Percentiles rank a stretch among this genome's conserved stretches.
phyloP scores from a whole-genome alignment of 2,888 invertebrate genomes.

The Tipula vernalis region DNA sequence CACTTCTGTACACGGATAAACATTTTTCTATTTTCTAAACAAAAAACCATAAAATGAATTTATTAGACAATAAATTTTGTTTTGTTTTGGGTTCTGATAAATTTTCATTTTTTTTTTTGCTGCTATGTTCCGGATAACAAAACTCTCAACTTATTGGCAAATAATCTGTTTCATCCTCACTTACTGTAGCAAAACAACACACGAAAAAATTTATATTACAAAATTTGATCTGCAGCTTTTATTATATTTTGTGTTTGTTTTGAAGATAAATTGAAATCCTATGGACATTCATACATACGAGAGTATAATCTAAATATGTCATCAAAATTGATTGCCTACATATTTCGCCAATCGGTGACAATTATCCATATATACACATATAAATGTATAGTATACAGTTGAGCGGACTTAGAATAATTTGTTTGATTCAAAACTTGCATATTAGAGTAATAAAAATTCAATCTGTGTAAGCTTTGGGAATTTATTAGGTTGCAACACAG shows the following conservation, averaged over 20 bases:
- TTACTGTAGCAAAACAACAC: neutral
- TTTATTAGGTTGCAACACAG: too few relatives aligned
- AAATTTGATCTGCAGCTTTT: neutral
- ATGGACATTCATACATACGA: neutral
- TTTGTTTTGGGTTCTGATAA: neutral
- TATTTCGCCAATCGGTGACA: neutral
- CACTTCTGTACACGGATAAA: neutral
- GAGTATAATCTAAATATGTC: neutral
- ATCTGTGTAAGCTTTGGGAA: too few relatives aligned
- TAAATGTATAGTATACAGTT: neutral
- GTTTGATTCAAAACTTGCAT: neutral
- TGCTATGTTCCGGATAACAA: neutral
- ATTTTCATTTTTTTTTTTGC: neutral
- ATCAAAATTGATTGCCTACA: neutral
- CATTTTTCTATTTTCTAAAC: neutral
- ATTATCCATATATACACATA: neutral
- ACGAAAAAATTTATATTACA: neutral
- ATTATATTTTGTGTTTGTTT: neutral
- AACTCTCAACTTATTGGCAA: constrained; percentile 4
- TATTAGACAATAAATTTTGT: neutral
- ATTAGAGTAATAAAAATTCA: neutral
- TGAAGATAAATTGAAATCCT: neutral
- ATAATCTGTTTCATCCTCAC: neutral
- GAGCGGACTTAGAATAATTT: neutral
- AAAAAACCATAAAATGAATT: neutral